A percentile compares a stretch with the other conserved stretches of the same genome.
These are phyloP conservation scores for Gasterosteus aculeatus DNA, from an alignment of 2,113 vertebrate species.

Conservation along the genomic window DNA sequence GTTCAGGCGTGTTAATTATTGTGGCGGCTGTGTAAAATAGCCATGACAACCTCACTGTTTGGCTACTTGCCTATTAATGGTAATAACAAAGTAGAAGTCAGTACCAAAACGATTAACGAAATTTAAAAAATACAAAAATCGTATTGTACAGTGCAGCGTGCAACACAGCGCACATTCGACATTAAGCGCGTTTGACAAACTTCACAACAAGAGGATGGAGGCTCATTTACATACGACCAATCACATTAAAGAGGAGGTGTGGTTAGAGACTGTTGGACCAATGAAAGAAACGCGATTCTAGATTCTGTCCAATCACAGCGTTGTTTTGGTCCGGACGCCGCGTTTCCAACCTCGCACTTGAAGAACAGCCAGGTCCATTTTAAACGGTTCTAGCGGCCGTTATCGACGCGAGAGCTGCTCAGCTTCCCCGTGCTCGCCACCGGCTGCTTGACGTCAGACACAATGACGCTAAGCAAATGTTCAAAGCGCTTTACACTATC, in stretches of 20 bases:
- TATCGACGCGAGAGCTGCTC: background rate
- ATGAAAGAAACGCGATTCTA: conserved; percentile 7
- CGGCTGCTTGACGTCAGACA: accelerated
- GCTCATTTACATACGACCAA: conserved; percentile 64
- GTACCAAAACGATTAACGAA: too few species aligned
- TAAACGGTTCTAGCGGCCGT: conserved; percentile 9
- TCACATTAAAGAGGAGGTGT: conserved; percentile 39
- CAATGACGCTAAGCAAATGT: background rate
- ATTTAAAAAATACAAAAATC: background rate
- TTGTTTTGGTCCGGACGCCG: conserved; percentile 70
- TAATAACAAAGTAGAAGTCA: background rate
- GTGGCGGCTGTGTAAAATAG: background rate
- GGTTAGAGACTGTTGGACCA: background rate
- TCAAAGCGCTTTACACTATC: background rate
- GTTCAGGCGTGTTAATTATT: background rate
- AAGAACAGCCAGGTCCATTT: conserved; percentile 55
- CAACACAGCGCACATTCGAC: background rate
- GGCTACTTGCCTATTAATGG: background rate
- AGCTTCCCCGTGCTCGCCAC: accelerated
- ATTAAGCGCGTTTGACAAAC: conserved; percentile 40
- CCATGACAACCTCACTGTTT: background rate
- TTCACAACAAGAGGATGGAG: conserved; percentile 33
- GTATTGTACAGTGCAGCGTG: background rate
- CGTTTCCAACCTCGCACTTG: conserved; percentile 28
- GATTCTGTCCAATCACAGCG: conserved; percentile 62